Conservation (phyloP, 2,888 invertebrate species). For the Sclerodermus sp. region DNA sequence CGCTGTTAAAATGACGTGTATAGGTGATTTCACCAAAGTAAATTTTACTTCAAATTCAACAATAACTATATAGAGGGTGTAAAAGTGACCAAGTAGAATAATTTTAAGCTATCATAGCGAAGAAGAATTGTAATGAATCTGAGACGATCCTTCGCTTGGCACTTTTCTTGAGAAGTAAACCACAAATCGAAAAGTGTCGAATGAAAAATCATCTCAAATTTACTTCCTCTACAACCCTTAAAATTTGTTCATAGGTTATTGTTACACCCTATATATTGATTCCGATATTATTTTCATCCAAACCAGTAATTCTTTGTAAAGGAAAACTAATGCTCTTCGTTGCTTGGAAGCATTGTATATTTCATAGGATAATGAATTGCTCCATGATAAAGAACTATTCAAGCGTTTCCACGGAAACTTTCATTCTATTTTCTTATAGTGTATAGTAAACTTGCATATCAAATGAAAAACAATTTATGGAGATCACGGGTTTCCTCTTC, state of each 20-base stretch:
- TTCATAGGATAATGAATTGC: constrained; percentile 12
- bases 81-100: no score
- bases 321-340: constrained; percentile 21
- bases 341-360: constrained; percentile 37
- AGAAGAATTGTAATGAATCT: no score
- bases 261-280: no score
- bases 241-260: no score
- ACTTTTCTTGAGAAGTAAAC: no score
- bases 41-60: background rate
- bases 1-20: constrained; percentile 1
- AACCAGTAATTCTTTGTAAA: constrained; percentile 4
- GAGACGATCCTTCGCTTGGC: no score
- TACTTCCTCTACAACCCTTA: no score
- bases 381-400: constrained; percentile 16
- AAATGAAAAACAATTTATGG: constrained; percentile 2
- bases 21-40: constrained; percentile 11
- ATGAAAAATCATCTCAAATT: no score
- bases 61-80: no score
- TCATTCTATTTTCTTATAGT: constrained; percentile 3
- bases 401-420: constrained; percentile 8
- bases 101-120: no score
- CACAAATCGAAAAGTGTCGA: no score
- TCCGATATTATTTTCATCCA: no score
- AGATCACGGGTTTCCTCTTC: constrained; percentile 2
- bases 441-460: background rate